Conservation (phyloP, 1,140 invertebrate species). For the Venturia canescens region DNA sequence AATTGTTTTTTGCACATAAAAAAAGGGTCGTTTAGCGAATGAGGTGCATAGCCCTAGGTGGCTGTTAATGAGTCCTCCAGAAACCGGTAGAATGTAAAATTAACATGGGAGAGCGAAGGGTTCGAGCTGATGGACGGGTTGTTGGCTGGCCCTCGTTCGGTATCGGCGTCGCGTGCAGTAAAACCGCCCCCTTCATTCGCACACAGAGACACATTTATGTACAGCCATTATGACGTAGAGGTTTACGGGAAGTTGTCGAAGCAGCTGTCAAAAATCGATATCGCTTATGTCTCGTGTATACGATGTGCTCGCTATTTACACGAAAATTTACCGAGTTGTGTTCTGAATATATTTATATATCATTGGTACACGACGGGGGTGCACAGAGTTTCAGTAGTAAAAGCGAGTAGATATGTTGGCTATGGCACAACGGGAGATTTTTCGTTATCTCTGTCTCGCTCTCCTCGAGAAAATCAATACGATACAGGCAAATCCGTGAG, state of each 20-base stretch:
- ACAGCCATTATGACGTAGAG: not conserved
- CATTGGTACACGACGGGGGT: conserved; percentile 38
- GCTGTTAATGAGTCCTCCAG: conserved; percentile 28
- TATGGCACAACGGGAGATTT: conserved; percentile 36
- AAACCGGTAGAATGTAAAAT: conserved; percentile 27
- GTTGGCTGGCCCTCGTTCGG: not conserved
- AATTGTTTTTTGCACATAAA: not conserved
- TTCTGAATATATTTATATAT: conserved; percentile 58
- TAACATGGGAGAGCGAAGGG: not conserved
- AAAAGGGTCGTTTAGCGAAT: not conserved
- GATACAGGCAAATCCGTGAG: conserved; percentile 57
- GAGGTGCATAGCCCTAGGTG: not conserved
- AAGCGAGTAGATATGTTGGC: conserved; percentile 10
- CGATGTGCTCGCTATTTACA: conserved; percentile 23
- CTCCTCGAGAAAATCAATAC: conserved; percentile 63
- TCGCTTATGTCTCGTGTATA: conserved; percentile 54
- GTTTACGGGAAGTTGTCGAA: conserved; percentile 40
- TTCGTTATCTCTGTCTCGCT: conserved; percentile 49
- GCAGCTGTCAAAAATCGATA: conserved; percentile 77
- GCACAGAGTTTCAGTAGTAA: conserved; percentile 20
- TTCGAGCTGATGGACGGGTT: too few species aligned
- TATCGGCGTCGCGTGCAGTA: conserved; percentile 24
- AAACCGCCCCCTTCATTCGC: conserved; percentile 24
- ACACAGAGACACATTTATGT: conserved; percentile 10
- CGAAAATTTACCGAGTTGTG: conserved; percentile 55